Evolutionary conservation across 2,888 invertebrate species (phyloP).

Genomic region (Orchesella flavescens): DNA sequence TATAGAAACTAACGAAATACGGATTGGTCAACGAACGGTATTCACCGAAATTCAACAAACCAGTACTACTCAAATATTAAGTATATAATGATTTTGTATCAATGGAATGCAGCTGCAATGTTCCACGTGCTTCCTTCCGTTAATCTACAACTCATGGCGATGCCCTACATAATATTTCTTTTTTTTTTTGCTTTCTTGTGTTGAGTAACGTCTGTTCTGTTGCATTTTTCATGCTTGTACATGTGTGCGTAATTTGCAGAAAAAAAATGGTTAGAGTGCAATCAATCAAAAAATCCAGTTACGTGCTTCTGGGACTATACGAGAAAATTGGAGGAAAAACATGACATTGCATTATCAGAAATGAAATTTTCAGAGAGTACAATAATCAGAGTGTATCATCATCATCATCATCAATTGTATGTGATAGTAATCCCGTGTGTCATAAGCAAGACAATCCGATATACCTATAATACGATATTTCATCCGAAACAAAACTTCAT

Average conservation of each 20-base stretch:
- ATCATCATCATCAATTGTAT: neutral
- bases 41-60: no score
- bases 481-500: neutral
- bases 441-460: neutral
- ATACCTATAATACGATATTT: neutral
- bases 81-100: no score
- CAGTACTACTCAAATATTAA: no score
- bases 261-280: neutral
- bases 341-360: slow-evolving; percentile 12
- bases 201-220: no score
- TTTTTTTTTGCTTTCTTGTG: no score
- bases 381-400: no score
- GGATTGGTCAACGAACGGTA: no score
- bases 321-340: neutral
- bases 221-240: neutral
- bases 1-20: no score
- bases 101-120: no score
- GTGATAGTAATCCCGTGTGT: neutral
- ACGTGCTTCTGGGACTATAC: slow-evolving; percentile 17
- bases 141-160: no score
- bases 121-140: no score
- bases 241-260: slow-evolving; percentile 7
- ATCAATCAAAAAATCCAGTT: slow-evolving; percentile 29
- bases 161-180: no score
- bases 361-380: slow-evolving; percentile 4